Percentiles rank a stretch among this genome's conserved stretches.
Conservation (phyloP, 1,140 invertebrate genomes). For the Rhagoletis pomonella region DNA sequence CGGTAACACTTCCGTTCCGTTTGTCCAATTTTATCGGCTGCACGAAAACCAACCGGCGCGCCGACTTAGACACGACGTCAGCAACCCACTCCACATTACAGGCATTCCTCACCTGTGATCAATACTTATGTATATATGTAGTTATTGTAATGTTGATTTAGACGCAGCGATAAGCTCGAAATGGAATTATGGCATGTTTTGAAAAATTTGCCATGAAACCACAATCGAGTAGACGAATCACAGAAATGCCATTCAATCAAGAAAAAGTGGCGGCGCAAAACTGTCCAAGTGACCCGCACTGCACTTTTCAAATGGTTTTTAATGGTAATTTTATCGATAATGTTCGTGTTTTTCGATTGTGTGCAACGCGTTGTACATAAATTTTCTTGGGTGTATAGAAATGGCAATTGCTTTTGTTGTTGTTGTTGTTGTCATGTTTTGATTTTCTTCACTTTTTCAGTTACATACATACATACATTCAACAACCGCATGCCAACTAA, state of each 20-base stretch:
- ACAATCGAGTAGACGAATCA: not conserved
- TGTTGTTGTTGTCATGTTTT: not conserved
- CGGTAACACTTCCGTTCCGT: constrained; percentile 52
- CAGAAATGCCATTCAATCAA: constrained; percentile 33
- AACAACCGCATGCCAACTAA: not conserved
- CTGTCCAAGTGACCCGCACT: not conserved
- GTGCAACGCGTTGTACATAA: not conserved
- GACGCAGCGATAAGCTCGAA: constrained; percentile 33
- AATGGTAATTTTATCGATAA: constrained; percentile 55
- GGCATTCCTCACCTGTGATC: not conserved
- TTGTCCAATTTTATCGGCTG: constrained; percentile 40
- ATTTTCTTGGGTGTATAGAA: not conserved
- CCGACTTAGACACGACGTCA: constrained; percentile 9
- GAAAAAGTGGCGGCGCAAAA: not conserved
- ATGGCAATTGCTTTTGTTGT: not conserved
- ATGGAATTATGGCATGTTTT: constrained; percentile 52
- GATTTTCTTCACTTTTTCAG: not conserved
- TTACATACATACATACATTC: not conserved
- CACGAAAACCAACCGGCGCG: constrained; percentile 1
- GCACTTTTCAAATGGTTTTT: not conserved
- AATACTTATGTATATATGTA: not conserved
- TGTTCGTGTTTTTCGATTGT: constrained; percentile 54
- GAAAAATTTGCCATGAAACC: constrained; percentile 39
- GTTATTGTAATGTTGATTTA: constrained; percentile 8
- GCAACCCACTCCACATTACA: not conserved